Evolutionary conservation across 1,140 invertebrate species (phyloP), one percentile per base, ranked within the genome.

Genomic region (Galendromus occidentalis): DNA sequence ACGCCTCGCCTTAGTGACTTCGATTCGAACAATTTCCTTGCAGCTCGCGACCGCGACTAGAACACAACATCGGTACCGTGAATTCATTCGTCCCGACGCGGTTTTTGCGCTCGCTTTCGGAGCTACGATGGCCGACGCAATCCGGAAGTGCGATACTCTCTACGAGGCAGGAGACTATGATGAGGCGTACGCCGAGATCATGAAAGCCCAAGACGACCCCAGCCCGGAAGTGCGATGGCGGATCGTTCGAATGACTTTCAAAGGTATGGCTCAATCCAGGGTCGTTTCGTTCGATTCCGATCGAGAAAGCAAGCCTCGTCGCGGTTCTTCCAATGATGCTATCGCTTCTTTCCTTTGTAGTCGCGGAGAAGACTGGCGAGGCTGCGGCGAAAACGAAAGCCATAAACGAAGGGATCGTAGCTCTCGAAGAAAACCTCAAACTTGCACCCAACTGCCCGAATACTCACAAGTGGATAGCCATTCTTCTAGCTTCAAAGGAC

Each of bases 381-480:
- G 14, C 14, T 17, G 51, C 25, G 2, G 51, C 25, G 22, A 59
- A 29, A 14, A 25, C 25, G 14, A 25, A 33, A 25, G 51, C 51
- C 12, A 59, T 59, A 29, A 17, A 14, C 25, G 51, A 59, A 59
- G 51, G 51, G 25, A 33, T 59, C 12, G 25, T 9, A 2, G 33
- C 22, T 17, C 51, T 59, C 25, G 25, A 33, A 17, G 20, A 25
- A 17, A 59, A 59, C 22, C 51, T 59, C 5, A 22, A 59, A 4
- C 14, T 14, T 14, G 33, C 2, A 2, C 51, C 51, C 2, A 22
- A 59, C 14, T 59, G 51, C 33, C 51, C 51, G 25, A 17, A 59
- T 22, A 59, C 51, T 1, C 51, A 59, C 51, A 59, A 59, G 25
- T 59, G 51, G 51, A 59, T 59, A 17, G 51, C 51, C 1, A 59